Conservation (phyloP, 2,888 invertebrate species). For the Leucophenga montana region DNA sequence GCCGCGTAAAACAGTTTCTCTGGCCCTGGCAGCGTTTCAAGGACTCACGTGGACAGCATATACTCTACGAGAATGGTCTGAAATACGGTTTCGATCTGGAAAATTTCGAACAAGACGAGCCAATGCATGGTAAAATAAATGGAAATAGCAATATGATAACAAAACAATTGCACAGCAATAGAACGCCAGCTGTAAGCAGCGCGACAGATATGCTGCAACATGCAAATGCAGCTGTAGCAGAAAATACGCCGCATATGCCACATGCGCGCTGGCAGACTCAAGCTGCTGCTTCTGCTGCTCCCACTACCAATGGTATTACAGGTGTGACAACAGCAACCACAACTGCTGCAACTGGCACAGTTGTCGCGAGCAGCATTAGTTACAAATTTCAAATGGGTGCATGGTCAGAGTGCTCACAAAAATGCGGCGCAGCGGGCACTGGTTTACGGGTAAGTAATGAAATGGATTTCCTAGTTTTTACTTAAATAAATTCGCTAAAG, state of each 20-base stretch:
- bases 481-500: constrained; percentile 3
- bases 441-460: constrained; percentile 68
- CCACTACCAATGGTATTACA: constrained; percentile 32
- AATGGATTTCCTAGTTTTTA: neutral
- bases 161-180: constrained; percentile 51
- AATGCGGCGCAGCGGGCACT: constrained; percentile 84
- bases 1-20: constrained; percentile 77
- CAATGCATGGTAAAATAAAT: constrained; percentile 43
- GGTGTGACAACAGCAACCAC: constrained; percentile 34
- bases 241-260: constrained; percentile 59
- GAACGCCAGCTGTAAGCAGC: neutral
- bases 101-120: constrained; percentile 68
- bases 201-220: constrained; percentile 38
- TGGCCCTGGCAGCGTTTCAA: constrained; percentile 87
- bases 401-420: constrained; percentile 90
- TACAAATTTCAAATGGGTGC: constrained; percentile 87
- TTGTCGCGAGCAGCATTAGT: constrained; percentile 72
- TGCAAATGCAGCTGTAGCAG: constrained; percentile 10
- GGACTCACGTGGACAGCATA: constrained; percentile 82
- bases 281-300: constrained; percentile 35
- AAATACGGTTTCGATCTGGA: constrained; percentile 72
- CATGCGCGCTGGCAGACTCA: constrained; percentile 61
- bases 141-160: constrained; percentile 27
- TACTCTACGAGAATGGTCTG: constrained; percentile 74
- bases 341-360: constrained; percentile 33